Percentiles rank a stretch among this genome's conserved stretches.
Evolutionary conservation across 1,140 invertebrate genomes (phyloP).

Genomic region (Daktulosphaira vitifoliae): DNA sequence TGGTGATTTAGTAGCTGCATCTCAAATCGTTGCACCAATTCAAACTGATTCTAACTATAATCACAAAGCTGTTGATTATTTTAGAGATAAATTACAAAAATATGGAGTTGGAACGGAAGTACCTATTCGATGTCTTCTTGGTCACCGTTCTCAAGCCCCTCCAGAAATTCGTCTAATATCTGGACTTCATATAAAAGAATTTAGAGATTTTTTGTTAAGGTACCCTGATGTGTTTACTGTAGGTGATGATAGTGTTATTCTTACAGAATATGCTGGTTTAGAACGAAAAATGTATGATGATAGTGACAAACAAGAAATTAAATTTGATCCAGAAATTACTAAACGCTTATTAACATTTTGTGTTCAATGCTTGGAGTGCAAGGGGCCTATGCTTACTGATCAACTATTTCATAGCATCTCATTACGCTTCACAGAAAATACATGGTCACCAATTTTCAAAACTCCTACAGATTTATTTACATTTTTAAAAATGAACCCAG

Average conservation of each 20-base stretch:
- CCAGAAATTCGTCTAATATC: constrained; percentile 93
- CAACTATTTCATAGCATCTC: constrained; percentile 73
- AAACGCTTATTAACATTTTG: constrained; percentile 69
- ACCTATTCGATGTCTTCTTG: constrained; percentile 84
- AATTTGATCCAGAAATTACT: constrained; percentile 70
- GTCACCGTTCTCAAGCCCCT: constrained; percentile 86
- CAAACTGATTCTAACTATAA: constrained; percentile 58
- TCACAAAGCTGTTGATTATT: constrained; percentile 89
- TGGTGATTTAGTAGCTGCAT: constrained; percentile 82
- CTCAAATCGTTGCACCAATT: constrained; percentile 47
- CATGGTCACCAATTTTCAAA: constrained; percentile 75
- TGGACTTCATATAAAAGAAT: constrained; percentile 86
- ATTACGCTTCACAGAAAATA: constrained; percentile 65
- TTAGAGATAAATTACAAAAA: constrained; percentile 78
- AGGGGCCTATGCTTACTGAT: constrained; percentile 72
- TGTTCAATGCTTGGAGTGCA: constrained; percentile 63
- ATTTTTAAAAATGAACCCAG: constrained; percentile 80
- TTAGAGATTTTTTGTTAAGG: constrained; percentile 78
- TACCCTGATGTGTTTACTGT: constrained; percentile 81
- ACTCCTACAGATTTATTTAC: constrained; percentile 74
- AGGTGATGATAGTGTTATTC: constrained; percentile 72
- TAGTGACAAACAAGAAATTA: constrained; percentile 54
- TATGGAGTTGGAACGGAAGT: constrained; percentile 84
- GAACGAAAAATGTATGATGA: constrained; percentile 52
- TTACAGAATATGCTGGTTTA: constrained; percentile 55